A percentile compares a stretch with the other conserved stretches of the same genome.
These are phyloP conservation scores for Melierax canorus DNA, from an alignment of 2,113 vertebrate genomes.

Conservation along the genomic window DNA sequence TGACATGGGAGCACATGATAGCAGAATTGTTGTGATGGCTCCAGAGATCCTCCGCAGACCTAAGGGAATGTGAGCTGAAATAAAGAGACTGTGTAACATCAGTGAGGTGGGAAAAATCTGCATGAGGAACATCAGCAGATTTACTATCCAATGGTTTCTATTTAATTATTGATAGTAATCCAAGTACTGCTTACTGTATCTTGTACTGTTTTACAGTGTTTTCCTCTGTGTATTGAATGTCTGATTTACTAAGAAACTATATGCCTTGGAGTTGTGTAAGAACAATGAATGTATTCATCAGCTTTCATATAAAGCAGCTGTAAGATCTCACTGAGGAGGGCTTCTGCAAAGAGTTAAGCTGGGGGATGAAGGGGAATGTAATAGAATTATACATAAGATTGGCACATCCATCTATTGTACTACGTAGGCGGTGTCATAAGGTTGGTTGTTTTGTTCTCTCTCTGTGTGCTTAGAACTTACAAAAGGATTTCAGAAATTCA, in stretches of 20 bases:
- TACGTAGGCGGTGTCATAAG: neutral
- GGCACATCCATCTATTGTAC: neutral
- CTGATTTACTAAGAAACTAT: neutral
- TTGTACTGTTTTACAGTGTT: neutral
- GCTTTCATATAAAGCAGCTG: neutral
- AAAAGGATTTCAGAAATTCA: neutral
- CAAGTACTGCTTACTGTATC: neutral
- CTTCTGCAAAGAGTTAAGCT: neutral
- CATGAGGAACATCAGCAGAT: neutral
- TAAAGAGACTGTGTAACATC: neutral
- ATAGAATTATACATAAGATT: neutral
- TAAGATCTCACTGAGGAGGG: neutral
- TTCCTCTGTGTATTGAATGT: conserved; percentile 21
- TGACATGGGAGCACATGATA: neutral
- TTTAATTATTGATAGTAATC: conserved; percentile 42
- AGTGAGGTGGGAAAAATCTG: neutral
- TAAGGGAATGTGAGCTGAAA: neutral
- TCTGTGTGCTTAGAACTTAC: neutral
- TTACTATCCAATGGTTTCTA: neutral
- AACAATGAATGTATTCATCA: conserved; percentile 26
- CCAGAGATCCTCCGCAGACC: neutral
- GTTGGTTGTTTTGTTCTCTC: neutral
- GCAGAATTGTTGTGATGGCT: neutral
- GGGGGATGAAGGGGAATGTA: neutral
- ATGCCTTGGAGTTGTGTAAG: conserved; percentile 10